Evolutionary conservation across 2,888 invertebrate genomes (phyloP).

Genomic region (Hetaerina titia): DNA sequence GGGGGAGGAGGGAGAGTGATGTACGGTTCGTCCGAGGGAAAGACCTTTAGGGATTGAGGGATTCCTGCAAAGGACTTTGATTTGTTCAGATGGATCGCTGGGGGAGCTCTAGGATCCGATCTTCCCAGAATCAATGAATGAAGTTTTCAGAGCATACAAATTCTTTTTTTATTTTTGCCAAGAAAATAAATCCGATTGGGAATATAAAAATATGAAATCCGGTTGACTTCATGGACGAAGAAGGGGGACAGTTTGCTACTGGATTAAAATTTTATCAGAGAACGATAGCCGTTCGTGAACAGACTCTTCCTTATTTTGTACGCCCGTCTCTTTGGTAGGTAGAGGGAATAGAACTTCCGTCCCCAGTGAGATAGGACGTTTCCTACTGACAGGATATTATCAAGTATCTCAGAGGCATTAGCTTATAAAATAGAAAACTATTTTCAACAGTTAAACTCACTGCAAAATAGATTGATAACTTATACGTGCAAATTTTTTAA

Average conservation of each 20-base stretch:
- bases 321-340: too few relatives aligned
- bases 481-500: too few relatives aligned
- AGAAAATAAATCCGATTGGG: constrained; percentile 4
- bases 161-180: not conserved
- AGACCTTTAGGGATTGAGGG: constrained; percentile 13
- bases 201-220: not conserved
- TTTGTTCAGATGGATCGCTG: constrained; percentile 20
- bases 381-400: too few relatives aligned
- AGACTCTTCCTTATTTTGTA: not conserved
- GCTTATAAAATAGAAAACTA: too few relatives aligned
- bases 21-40: not conserved
- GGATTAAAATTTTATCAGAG: not conserved
- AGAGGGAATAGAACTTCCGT: too few relatives aligned
- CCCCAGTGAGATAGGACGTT: too few relatives aligned
- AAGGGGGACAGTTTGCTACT: not conserved
- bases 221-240: not conserved
- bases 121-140: not conserved
- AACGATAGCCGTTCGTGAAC: not conserved
- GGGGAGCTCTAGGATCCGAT: not conserved
- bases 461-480: too few relatives aligned
- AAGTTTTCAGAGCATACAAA: not conserved
- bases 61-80: constrained; percentile 33
- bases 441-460: too few relatives aligned
- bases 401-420: too few relatives aligned
- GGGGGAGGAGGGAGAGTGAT: not conserved